A percentile compares a stretch with the other conserved stretches of the same genome.
Evolutionary conservation across 2,888 invertebrate genomes (phyloP).

Genomic region (Athalia rosae): DNA sequence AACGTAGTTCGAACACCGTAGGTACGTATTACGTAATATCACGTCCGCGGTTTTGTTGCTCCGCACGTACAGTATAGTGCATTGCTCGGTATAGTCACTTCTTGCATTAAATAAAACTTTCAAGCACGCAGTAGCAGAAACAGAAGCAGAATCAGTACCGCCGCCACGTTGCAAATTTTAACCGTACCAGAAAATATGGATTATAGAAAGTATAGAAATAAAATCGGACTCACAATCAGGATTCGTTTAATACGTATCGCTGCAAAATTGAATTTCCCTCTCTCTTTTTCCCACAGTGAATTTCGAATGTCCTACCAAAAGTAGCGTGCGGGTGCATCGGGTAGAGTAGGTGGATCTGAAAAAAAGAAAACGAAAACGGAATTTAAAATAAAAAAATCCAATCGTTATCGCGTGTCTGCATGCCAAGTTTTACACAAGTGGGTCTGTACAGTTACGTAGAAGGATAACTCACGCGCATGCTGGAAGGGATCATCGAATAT

Average conservation of each 20-base stretch:
- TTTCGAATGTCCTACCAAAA: too few relatives aligned
- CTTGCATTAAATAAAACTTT: conserved; percentile 6
- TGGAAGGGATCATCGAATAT: too few relatives aligned
- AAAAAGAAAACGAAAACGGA: too few relatives aligned
- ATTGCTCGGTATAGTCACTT: background rate
- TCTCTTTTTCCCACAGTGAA: too few relatives aligned
- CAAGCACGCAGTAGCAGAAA: background rate
- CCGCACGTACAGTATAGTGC: background rate
- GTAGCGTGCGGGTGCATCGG: too few relatives aligned
- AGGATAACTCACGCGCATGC: too few relatives aligned
- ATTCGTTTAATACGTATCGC: too few relatives aligned
- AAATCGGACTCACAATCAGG: too few relatives aligned
- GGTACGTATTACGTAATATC: conserved; percentile 16
- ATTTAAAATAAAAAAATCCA: background rate
- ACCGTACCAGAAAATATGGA: background rate
- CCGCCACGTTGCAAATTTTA: background rate
- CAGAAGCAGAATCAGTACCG: background rate
- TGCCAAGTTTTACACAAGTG: conserved; percentile 3
- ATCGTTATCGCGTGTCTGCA: conserved; percentile 26
- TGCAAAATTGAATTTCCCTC: too few relatives aligned
- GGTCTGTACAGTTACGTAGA: background rate
- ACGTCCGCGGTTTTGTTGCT: background rate
- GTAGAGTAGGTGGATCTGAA: too few relatives aligned
- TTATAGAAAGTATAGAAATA: too few relatives aligned
- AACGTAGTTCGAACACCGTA: background rate